Base-by-base conservation (phyloP, 2,888 invertebrate genomes). In the Nymphalis polychloros region DNA sequence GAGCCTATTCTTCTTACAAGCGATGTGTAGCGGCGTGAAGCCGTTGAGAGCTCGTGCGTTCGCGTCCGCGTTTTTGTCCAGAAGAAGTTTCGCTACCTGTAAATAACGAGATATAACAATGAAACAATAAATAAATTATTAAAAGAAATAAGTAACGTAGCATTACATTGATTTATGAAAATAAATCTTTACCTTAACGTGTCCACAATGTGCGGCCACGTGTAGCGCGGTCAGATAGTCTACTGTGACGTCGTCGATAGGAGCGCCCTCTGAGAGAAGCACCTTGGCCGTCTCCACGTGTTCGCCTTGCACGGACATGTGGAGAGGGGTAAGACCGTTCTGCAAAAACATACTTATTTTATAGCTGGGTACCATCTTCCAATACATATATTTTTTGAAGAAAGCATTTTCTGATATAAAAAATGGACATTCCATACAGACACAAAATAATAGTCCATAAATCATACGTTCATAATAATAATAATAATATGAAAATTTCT, bases 261-360 rank as follows among this genome's bases (percentile, higher is more conserved):
- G 97, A 1, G 99, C 98, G 74, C 98, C 97, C 86, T 98, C 97
- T 77, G 97, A 95, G 16, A 99, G 94, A 8, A 99, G 94, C 63
- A 98, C 96, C 64, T 98, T 94, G 7, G 99, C 99, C 70, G 98
- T 98, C 88, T 98, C 98, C 75, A 98, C 98, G 87, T 99, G 99
- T 90, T 99, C 99, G 72, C 99, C 99, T 90, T 99, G 99, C 63
- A 98, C 97, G 70, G 99, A 97, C 99, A 99, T 99, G 92, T 99
- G 99, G 76, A 99, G 94, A 52, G 99, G 98, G n/a, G 98, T 97
- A 75, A 99, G 93, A 17, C 99, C 97, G 84, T 97, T 97, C 95
- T 96, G 41, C 3, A 41, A 57, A 19, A 41, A 41, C 0, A 35
- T n/a, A n/a, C 27, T 31, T 31, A 31, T 31, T 31, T 31, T 31